Conservation (phyloP, 2,113 vertebrate genomes). For the Colius striatus region DNA sequence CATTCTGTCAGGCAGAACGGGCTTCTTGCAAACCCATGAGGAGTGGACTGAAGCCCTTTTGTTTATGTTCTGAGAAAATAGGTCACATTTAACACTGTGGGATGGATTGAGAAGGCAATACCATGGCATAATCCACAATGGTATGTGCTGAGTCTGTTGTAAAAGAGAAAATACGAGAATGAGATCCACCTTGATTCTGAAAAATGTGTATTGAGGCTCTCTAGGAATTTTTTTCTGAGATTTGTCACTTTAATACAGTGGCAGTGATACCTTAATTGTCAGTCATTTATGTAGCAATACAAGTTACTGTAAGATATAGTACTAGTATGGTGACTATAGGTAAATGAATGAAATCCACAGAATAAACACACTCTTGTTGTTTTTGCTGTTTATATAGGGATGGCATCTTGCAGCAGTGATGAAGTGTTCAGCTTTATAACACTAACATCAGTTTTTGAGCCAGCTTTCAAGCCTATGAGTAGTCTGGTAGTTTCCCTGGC, state of each 20-base stretch:
- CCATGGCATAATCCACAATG: neutral
- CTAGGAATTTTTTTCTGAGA: neutral
- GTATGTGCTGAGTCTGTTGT: accelerated
- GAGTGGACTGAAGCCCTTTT: neutral
- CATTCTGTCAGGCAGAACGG: neutral
- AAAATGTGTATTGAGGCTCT: neutral
- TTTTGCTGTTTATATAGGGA: neutral
- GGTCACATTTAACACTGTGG: neutral
- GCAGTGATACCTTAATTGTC: neutral
- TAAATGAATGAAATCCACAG: neutral
- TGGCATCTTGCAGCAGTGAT: neutral
- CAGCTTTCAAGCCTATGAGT: neutral
- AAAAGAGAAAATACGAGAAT: neutral
- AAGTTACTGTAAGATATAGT: neutral
- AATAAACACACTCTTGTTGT: neutral
- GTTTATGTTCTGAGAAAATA: neutral
- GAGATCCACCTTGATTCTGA: neutral
- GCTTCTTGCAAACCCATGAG: neutral
- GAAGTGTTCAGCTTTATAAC: neutral
- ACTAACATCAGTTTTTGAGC: neutral
- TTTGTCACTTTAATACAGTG: neutral
- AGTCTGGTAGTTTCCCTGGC: constrained; percentile 18
- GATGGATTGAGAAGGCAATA: neutral
- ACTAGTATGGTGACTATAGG: neutral
- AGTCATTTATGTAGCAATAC: neutral